Conservation (phyloP, 2,113 vertebrate species). For the Rhombomys opimus region DNA sequence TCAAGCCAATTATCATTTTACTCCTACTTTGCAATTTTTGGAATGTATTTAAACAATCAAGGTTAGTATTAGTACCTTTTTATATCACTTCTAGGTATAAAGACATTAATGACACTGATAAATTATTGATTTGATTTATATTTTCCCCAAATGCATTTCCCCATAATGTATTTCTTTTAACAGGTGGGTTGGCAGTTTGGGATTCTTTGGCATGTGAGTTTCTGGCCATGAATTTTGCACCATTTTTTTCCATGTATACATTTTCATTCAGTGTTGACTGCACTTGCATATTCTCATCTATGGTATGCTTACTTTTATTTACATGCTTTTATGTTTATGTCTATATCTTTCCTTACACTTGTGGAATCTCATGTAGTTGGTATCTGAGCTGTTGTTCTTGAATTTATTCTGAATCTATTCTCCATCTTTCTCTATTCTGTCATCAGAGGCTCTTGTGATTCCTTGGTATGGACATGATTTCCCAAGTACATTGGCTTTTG, state of each 20-base stretch:
- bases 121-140: not conserved
- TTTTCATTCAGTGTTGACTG: not conserved
- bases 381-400: not conserved
- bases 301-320: not conserved
- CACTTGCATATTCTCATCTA: not conserved
- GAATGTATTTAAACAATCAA: not conserved
- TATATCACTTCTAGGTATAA: not conserved
- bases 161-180: constrained; percentile 1
- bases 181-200: not conserved
- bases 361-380: not conserved
- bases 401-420: not conserved
- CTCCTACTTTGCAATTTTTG: not conserved
- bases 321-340: not conserved
- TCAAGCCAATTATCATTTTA: not conserved
- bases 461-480: not conserved
- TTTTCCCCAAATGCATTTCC: not conserved
- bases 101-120: not conserved
- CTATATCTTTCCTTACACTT: not conserved
- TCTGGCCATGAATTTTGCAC: not conserved
- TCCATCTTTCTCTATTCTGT: not conserved
- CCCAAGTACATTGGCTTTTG: not conserved
- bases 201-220: not conserved
- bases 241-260: not conserved
- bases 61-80: not conserved
- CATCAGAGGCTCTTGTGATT: not conserved